Conservation (phyloP, 2,888 invertebrate genomes). For the Melieria picta region DNA sequence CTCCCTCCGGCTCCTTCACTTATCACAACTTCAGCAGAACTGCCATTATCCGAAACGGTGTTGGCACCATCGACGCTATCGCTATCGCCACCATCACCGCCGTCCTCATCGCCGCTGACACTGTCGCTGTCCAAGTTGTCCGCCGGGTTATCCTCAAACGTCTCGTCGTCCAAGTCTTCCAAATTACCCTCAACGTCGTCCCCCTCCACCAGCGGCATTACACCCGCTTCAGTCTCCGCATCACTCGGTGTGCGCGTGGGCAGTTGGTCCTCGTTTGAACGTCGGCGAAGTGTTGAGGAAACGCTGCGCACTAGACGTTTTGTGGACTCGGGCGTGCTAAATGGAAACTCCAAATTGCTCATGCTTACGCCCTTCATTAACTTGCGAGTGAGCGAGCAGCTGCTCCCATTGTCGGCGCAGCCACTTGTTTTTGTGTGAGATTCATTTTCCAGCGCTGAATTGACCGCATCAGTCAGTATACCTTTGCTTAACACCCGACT, state of each 20-base stretch:
- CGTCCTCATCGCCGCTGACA: constrained; percentile 16
- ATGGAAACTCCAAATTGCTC: constrained; percentile 62
- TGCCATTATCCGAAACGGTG: constrained; percentile 40
- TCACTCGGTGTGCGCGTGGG: neutral
- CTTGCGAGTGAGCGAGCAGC: constrained; percentile 55
- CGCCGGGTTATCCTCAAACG: constrained; percentile 43
- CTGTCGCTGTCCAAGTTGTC: constrained; percentile 32
- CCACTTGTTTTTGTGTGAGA: constrained; percentile 37
- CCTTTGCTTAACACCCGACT: constrained; percentile 42
- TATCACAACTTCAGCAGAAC: constrained; percentile 40
- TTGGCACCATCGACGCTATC: constrained; percentile 20
- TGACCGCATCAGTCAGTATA: constrained; percentile 34
- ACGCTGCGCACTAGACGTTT: constrained; percentile 56
- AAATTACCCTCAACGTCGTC: constrained; percentile 33
- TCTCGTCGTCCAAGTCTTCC: constrained; percentile 48
- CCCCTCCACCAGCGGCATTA: constrained; percentile 44
- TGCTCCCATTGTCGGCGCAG: constrained; percentile 34
- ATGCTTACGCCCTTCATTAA: constrained; percentile 65
- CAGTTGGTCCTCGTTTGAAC: constrained; percentile 50
- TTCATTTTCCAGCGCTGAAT: constrained; percentile 27
- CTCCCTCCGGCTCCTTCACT: constrained; percentile 8
- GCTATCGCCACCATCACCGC: constrained; percentile 22
- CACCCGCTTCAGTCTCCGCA: neutral
- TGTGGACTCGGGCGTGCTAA: constrained; percentile 57
- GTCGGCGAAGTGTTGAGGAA: constrained; percentile 51